phyloP scores from a whole-genome alignment of 2,797 vertebrate genomes.

The Peromyscus eremicus region DNA sequence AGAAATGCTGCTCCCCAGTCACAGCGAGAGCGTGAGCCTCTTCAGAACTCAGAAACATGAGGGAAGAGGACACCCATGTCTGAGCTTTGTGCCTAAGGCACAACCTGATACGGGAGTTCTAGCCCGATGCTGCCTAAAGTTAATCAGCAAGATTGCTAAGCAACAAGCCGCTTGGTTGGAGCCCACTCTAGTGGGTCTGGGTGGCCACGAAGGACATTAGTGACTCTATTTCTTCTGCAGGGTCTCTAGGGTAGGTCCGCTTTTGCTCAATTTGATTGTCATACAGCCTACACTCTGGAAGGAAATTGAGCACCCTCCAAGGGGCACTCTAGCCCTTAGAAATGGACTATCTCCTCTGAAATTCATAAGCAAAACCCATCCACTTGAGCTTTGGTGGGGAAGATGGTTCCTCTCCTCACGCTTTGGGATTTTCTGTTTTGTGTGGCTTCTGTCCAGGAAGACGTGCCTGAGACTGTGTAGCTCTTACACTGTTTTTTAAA shows the following conservation, averaged over 20 bases:
- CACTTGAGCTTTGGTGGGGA: not conserved
- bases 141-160: not conserved
- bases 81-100: not conserved
- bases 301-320: not conserved
- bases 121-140: not conserved
- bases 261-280: not conserved
- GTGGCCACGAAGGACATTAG: not conserved
- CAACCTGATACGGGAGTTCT: not conserved
- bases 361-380: not conserved
- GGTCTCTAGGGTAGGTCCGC: not conserved
- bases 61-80: accelerated
- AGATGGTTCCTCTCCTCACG: not conserved
- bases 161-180: not conserved
- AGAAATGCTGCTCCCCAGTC: not conserved
- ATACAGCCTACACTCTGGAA: not conserved
- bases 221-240: accelerated
- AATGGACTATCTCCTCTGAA: not conserved
- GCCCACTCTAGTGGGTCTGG: accelerated
- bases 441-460: not conserved
- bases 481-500: not conserved
- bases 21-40: not conserved
- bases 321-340: not conserved
- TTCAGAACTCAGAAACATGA: not conserved
- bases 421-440: not conserved
- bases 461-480: accelerated